These are phyloP conservation scores for Pseudococcus longispinus DNA, from an alignment of 2,888 invertebrate species.

Conservation along the genomic window DNA sequence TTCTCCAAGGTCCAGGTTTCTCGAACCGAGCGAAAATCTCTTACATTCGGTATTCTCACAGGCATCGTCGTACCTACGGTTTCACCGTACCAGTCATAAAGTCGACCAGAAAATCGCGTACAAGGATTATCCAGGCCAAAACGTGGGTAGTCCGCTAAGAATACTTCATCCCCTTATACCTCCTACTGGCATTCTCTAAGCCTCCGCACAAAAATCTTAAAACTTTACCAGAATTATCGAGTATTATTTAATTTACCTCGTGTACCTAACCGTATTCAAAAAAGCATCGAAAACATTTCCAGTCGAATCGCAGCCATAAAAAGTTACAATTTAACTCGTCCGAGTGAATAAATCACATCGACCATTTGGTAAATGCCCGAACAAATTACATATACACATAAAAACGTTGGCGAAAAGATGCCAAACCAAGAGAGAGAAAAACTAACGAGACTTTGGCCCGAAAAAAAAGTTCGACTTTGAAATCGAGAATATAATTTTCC, in stretches of 20 bases:
- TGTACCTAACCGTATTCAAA: background rate
- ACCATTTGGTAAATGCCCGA: background rate
- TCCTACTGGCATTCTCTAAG: background rate
- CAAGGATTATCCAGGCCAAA: background rate
- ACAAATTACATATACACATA: background rate
- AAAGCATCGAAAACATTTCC: background rate
- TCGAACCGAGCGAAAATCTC: background rate
- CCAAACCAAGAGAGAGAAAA: background rate
- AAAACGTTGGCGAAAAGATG: background rate
- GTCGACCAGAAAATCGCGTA: background rate
- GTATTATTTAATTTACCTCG: too few relatives aligned
- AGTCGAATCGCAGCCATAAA: background rate
- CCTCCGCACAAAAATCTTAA: too few relatives aligned
- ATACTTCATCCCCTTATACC: background rate
- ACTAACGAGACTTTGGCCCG: background rate
- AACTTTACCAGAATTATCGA: too few relatives aligned
- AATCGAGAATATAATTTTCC: slow-evolving; percentile 14
- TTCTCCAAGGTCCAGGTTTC: background rate
- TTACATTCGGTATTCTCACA: background rate
- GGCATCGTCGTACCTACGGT: background rate
- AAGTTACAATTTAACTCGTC: background rate
- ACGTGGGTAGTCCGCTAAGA: background rate
- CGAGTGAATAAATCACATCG: background rate
- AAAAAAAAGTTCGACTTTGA: slow-evolving; percentile 24
- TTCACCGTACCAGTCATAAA: background rate